A percentile compares a stretch with the other conserved stretches of the same genome.
phyloP scores from a whole-genome alignment of 2,888 invertebrate species.

The Poecilobothrus nobilitatus region DNA sequence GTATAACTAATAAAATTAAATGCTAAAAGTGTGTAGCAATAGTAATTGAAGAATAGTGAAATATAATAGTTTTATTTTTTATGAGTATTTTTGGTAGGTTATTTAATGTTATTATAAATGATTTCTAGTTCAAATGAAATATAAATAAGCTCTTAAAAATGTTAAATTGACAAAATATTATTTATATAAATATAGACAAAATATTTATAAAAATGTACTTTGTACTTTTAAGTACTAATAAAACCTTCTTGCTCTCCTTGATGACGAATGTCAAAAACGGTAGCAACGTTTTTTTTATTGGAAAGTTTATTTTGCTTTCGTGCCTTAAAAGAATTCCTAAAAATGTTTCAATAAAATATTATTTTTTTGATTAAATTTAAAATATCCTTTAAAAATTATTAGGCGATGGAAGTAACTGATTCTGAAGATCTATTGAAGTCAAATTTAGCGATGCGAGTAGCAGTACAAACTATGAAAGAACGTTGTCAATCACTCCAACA shows the following conservation, averaged over 20 bases:
- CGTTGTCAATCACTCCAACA: constrained; percentile 67
- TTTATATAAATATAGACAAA: no score
- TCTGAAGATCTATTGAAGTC: constrained; percentile 17
- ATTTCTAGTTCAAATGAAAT: background rate
- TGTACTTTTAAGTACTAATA: no score
- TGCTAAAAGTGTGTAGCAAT: no score
- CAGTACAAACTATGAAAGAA: constrained; percentile 73
- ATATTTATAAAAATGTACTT: no score
- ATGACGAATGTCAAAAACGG: no score
- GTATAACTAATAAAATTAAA: no score
- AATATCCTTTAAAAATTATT: background rate
- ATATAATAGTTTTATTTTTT: background rate
- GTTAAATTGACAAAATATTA: no score
- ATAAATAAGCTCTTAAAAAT: background rate
- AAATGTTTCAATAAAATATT: no score
- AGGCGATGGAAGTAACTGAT: background rate
- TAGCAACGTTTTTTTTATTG: background rate
- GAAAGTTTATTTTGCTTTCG: constrained; percentile 1
- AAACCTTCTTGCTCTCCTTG: no score
- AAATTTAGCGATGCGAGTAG: constrained; percentile 57
- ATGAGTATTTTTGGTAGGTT: background rate
- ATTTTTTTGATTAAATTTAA: no score
- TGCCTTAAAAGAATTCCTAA: background rate
- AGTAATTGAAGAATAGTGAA: no score
- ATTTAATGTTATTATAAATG: background rate